A percentile compares a stretch with the other conserved stretches of the same genome.
Conservation (phyloP, 2,113 vertebrate species). For the Hydrolagus affinis region DNA sequence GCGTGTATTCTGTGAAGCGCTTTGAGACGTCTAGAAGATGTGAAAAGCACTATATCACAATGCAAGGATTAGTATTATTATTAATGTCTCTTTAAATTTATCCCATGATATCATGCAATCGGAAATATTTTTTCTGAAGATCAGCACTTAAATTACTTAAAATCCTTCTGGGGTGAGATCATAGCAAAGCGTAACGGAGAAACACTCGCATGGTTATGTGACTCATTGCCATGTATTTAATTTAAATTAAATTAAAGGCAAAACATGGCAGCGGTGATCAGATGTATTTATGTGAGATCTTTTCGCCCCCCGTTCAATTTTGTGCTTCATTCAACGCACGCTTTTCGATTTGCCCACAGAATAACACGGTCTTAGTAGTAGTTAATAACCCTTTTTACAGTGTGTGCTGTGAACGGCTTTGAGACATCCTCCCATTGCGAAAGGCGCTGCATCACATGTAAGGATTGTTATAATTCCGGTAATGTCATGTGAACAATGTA, state of each 20-base stretch:
- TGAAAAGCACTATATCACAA: no score
- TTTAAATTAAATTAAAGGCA: not conserved
- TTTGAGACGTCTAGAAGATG: no score
- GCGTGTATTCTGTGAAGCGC: no score
- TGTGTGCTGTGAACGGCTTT: no score
- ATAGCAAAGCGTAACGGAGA: not conserved
- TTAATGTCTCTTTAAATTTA: not conserved
- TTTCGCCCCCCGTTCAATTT: not conserved
- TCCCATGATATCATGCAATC: not conserved
- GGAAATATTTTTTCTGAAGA: not conserved
- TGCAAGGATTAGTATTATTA: no score
- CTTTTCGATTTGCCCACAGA: no score
- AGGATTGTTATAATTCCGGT: no score
- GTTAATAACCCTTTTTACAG: no score
- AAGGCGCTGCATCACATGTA: no score
- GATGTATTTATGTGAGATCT: not conserved
- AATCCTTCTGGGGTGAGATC: not conserved
- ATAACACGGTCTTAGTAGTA: no score
- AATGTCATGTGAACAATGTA: not conserved
- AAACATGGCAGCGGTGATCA: not conserved
- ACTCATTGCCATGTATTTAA: not conserved
- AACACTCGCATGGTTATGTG: not conserved
- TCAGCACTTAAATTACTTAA: conserved; percentile 9
- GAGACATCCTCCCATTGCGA: no score
- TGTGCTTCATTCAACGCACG: no score